Evolutionary conservation across 2,888 invertebrate genomes (phyloP), one percentile per base, ranked within the genome.

Genomic region (Lasioglossum lativentre): DNA sequence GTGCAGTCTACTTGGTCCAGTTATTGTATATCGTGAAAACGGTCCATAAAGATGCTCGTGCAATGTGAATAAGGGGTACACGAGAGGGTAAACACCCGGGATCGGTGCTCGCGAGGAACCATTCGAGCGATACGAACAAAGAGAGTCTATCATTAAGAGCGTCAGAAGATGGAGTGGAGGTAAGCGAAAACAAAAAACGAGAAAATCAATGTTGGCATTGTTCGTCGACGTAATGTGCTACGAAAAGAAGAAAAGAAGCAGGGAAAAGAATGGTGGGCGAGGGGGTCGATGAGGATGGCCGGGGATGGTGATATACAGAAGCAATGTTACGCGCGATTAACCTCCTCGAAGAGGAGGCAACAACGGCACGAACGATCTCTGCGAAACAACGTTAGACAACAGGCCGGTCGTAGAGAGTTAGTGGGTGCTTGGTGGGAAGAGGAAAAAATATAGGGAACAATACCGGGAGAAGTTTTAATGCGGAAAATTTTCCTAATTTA

Each of bases 281-380:
- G 52, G 74, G 77, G 52, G 23, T 70, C 42, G 42, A 70, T n/a
- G 71, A 71, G 71, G 42, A 14, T 5, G n/a, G 40, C 45, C 1
- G 66, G n/a, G n/a, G 34, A 72, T 40, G 72, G 76, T 80, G 86
- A 86, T 86, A 88, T 76, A 88, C 83, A 82, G 83, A 68, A 86
- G 86, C 90, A 90, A 88, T 91, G 89, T 88, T 86, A 87, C 87
- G 87, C 77, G 81, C 90, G 90, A 91, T 91, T 89, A 90, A 90
- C 86, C 85, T 72, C 70, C 78, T 72, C 68, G 70, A 80, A 74
- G 81, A 83, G 81, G 82, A 63, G 75, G 71, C 76, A 80, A 77
- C 59, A 30, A 56, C 59, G 72, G 56, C 45, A 76, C 42, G 59
- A 59, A 78, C 66, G 73, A 75, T 66, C 75, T 34, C 70, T n/a